phyloP scores from a whole-genome alignment of 1,140 invertebrate genomes.

The Olivierus martensii region DNA sequence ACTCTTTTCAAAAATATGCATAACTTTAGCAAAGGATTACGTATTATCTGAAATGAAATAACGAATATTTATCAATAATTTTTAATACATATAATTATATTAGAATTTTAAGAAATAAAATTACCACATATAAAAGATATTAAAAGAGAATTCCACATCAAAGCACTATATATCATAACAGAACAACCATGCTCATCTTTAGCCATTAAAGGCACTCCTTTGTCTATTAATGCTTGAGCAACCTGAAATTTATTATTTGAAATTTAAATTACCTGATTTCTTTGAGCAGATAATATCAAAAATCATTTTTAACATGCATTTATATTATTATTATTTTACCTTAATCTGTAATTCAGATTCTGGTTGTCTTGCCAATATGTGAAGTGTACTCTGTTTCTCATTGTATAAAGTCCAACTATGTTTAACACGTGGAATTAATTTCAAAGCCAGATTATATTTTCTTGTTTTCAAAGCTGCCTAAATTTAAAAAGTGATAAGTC shows the following conservation, averaged over 20 bases:
- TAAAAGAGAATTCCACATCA: constrained; percentile 28
- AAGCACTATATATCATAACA: constrained; percentile 32
- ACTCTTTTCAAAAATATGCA: too few species aligned
- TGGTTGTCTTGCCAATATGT: constrained; percentile 26
- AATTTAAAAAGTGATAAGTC: background rate
- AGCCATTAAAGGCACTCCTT: constrained; percentile 22
- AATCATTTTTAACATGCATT: background rate
- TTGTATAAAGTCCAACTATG: constrained; percentile 14
- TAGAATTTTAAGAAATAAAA: too few species aligned
- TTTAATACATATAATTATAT: too few species aligned
- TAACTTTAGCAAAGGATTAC: too few species aligned
- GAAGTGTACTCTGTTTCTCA: constrained; percentile 28
- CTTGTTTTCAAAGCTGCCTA: constrained; percentile 32
- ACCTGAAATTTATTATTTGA: constrained; percentile 21
- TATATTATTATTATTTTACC: constrained; percentile 18
- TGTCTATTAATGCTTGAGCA: constrained; percentile 25
- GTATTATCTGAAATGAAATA: too few species aligned
- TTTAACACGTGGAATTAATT: constrained; percentile 27
- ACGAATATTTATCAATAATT: too few species aligned
- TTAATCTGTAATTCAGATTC: constrained; percentile 22
- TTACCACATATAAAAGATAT: constrained; percentile 26
- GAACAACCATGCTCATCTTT: constrained; percentile 31
- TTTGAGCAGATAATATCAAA: background rate
- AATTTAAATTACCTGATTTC: background rate
- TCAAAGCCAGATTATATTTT: constrained; percentile 32